A percentile compares a stretch with the other conserved stretches of the same genome.
phyloP scores from a whole-genome alignment of 2,888 invertebrate species.

The Acronicta psi region DNA sequence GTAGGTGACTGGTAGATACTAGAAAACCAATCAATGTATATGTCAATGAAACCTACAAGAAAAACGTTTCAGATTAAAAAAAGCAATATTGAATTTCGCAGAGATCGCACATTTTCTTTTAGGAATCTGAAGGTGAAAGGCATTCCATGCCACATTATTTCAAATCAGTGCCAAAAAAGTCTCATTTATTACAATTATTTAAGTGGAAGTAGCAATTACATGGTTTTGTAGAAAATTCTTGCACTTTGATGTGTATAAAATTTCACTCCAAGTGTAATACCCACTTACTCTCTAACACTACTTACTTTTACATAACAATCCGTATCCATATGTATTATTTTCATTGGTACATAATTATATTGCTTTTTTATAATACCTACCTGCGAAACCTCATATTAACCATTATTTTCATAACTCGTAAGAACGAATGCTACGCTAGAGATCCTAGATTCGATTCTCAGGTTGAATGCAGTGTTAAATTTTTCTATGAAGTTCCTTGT shows the following conservation, averaged over 20 bases:
- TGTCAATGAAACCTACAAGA: too few relatives aligned
- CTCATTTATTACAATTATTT: conserved; percentile 28
- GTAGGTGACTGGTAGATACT: too few relatives aligned
- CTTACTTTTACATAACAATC: conserved; percentile 37
- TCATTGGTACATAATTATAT: conserved; percentile 8
- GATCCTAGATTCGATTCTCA: too few relatives aligned
- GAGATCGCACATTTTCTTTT: not conserved
- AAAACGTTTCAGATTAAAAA: too few relatives aligned
- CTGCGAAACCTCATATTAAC: too few relatives aligned
- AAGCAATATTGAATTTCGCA: not conserved
- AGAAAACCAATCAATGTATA: too few relatives aligned
- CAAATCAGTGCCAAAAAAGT: conserved; percentile 17
- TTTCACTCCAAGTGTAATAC: conserved; percentile 36
- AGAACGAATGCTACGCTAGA: too few relatives aligned
- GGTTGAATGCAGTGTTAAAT: too few relatives aligned
- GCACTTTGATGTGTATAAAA: conserved; percentile 42
- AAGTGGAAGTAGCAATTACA: conserved; percentile 24
- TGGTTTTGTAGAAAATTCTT: conserved; percentile 35
- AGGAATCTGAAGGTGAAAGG: conserved; percentile 12
- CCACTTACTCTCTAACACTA: conserved; percentile 37
- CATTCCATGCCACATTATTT: conserved; percentile 22
- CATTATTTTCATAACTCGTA: too few relatives aligned
- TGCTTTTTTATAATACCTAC: too few relatives aligned
- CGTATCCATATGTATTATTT: conserved; percentile 38
- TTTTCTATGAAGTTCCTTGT: too few relatives aligned